Conservation (phyloP, 1,140 invertebrate genomes). For the Achroia grisella region DNA sequence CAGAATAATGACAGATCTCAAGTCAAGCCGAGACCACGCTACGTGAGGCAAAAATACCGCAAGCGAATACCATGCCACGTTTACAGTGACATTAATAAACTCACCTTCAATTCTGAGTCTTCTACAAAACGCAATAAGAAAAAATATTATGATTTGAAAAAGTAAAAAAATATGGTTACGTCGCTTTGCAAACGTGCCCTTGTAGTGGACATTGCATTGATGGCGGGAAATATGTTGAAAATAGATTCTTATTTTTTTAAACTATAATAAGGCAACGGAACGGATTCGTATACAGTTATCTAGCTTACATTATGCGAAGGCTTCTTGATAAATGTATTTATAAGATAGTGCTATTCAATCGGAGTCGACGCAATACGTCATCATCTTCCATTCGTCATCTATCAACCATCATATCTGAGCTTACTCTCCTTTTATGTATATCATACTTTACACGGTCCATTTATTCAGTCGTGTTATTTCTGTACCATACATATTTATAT, state of each 20-base stretch:
- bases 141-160: neutral
- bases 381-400: no score
- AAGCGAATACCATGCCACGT: slow-evolving; percentile 26
- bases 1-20: slow-evolving; percentile 66
- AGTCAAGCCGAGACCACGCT: slow-evolving; percentile 22
- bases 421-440: no score
- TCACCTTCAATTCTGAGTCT: slow-evolving; percentile 7
- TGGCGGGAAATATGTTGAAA: neutral
- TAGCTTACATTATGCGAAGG: no score
- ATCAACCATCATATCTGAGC: no score
- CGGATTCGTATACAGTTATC: no score
- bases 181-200: neutral
- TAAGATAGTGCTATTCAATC: no score
- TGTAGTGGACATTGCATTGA: neutral
- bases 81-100: slow-evolving; percentile 12
- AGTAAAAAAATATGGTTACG: neutral
- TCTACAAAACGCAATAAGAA: neutral
- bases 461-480: no score
- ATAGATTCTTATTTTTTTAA: neutral
- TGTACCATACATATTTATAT: no score
- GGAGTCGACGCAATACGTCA: no score
- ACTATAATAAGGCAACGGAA: neutral
- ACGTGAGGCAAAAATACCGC: slow-evolving; percentile 55
- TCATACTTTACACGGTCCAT: no score
- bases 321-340: no score